A percentile compares a stretch with the other conserved stretches of the same genome.
These are phyloP conservation scores for Patiria miniata DNA, from an alignment of 35 echinoderm and acorn worm genomes.

Conservation along the genomic window DNA sequence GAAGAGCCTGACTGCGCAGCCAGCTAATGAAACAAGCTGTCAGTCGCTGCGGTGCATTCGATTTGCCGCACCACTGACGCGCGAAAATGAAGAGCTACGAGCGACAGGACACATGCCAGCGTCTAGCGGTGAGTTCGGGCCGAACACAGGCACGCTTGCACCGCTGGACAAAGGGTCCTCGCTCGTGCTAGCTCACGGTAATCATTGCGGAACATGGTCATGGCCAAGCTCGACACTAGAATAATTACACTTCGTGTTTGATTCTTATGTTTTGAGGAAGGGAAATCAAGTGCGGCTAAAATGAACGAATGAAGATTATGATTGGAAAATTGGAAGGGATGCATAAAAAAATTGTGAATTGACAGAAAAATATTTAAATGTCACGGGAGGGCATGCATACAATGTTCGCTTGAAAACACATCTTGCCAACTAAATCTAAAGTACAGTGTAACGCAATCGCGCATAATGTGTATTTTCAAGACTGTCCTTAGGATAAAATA, in stretches of 20 bases:
- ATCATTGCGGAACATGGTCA: neutral
- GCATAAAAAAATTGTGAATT: too few species aligned
- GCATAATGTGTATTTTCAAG: too few species aligned
- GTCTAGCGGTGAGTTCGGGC: neutral
- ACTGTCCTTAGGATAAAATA: too few species aligned
- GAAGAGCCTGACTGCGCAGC: neutral
- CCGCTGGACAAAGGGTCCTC: slow-evolving; percentile 5
- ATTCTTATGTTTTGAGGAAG: neutral
- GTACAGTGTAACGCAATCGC: too few species aligned
- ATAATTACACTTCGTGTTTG: neutral
- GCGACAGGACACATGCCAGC: neutral
- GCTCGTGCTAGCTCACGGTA: neutral
- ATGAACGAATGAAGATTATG: neutral
- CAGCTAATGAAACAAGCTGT: slow-evolving; percentile 31
- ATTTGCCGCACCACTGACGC: slow-evolving; percentile 28
- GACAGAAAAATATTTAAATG: too few species aligned
- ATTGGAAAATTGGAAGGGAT: neutral
- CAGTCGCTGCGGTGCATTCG: slow-evolving; percentile 5
- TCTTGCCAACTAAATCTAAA: too few species aligned
- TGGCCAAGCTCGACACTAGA: neutral
- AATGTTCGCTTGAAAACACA: too few species aligned
- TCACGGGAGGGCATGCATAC: too few species aligned
- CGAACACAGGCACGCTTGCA: neutral
- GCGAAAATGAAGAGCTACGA: slow-evolving; percentile 22
- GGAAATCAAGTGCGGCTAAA: slow-evolving; percentile 14